Base-by-base conservation (phyloP, 1,140 invertebrate species). In the Drosophila seguyi region DNA sequence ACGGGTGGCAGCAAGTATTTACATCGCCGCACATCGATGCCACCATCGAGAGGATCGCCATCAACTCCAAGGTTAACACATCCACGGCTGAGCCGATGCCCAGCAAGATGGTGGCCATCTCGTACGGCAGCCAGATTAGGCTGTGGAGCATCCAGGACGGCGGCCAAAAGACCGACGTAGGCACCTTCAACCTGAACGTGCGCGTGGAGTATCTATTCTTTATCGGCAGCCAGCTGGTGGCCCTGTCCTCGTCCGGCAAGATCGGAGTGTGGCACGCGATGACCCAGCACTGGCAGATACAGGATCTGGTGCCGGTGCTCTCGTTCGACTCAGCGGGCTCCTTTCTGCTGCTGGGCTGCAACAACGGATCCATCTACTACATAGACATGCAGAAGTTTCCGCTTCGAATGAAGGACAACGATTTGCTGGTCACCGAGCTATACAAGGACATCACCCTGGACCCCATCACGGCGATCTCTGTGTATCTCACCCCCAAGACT, bases 351-450 rank as follows among this genome's bases (percentile, higher is more conserved):
- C 94, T 99, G 1, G 99, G 98, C 4, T 99, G 98, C 84, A 97
- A 97, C 79, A 99, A 99, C 93, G 99, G 98, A 6, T 98, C 97
- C 44, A 99, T 99, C 81, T 99, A 99, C 93, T 99, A 99, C 93
- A 78, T 81, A 97, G 98, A 99, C 93, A 99, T 99, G 99, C 98
- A 99, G 93, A 99, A 99, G 92, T 99, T 99, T 94, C 99, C 99
- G 4, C 93, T 99, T 10, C 94, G 98, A 61, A 99, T 99, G 98
- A 99, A 99, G 93, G 99, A 99, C 91, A 99, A 99, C 93, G 99
- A 99, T 94, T 94, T 99, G 6, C 93, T 99, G 20, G 98, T 99
- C 0, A 99, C 98, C 20, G 98, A 99, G 93, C 93, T 99, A 4
- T 99, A 99, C 92, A 95, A 96, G 92, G 99, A 99, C 94, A 97